A percentile compares a stretch with the other conserved stretches of the same genome.
phyloP scores from a whole-genome alignment of 2,113 vertebrate genomes.

The Todiramphus saurophagus region DNA sequence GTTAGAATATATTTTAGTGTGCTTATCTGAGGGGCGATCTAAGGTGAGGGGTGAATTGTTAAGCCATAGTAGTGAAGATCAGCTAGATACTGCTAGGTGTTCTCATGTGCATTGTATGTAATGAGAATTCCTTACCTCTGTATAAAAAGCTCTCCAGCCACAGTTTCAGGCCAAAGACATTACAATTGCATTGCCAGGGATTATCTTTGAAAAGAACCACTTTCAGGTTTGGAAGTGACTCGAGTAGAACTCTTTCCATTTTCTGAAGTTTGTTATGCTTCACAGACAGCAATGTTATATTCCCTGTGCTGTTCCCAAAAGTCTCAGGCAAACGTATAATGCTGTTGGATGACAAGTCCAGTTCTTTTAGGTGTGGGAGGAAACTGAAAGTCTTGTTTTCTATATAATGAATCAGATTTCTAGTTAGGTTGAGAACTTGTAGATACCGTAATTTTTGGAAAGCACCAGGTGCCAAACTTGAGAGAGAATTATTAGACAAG shows the following conservation, averaged over 20 bases:
- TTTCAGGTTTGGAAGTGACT: conserved; percentile 84
- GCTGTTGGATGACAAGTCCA: conserved; percentile 92
- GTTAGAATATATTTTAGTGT: background rate
- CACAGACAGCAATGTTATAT: conserved; percentile 86
- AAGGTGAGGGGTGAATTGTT: background rate
- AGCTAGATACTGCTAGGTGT: background rate
- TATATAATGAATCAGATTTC: conserved; percentile 86
- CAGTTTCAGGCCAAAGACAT: conserved; percentile 89
- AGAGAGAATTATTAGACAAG: conserved; percentile 92
- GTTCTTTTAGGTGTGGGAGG: conserved; percentile 82
- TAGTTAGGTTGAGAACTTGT: conserved; percentile 85
- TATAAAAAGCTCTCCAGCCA: conserved; percentile 96
- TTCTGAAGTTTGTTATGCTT: conserved; percentile 86
- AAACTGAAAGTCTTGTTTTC: conserved; percentile 86
- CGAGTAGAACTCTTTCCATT: conserved; percentile 84
- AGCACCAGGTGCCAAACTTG: conserved; percentile 79
- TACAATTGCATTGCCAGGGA: conserved; percentile 94
- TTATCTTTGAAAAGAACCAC: conserved; percentile 86
- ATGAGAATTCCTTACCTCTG: conserved; percentile 82
- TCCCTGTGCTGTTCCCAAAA: conserved; percentile 83
- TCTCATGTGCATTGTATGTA: background rate
- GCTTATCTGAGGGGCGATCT: background rate
- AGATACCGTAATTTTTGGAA: conserved; percentile 84
- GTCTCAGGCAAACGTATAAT: conserved; percentile 81
- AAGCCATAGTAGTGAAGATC: background rate